Evolutionary conservation across 2,888 invertebrate genomes (phyloP).

Genomic region (Drosophila leonis): DNA sequence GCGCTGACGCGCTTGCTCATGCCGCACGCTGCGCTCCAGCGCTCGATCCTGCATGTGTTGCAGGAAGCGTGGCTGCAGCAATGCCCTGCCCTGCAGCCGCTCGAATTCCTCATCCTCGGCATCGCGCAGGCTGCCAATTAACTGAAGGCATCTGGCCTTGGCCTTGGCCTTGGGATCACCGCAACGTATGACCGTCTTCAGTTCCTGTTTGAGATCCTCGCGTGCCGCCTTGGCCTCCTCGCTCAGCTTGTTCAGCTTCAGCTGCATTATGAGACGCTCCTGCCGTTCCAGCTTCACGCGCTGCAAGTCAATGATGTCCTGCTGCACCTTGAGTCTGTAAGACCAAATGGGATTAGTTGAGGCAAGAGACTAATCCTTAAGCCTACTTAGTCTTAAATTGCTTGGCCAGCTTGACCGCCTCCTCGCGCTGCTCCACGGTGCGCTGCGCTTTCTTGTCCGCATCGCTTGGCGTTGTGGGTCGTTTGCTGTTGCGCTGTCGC

Average conservation of each 20-base stretch:
- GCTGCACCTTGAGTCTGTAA: conserved; percentile 89
- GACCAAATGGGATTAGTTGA: neutral
- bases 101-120: conserved; percentile 81
- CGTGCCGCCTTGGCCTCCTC: conserved; percentile 88
- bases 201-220: conserved; percentile 87
- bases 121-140: conserved; percentile 83
- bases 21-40: conserved; percentile 87
- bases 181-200: conserved; percentile 87
- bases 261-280: conserved; percentile 90
- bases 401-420: conserved; percentile 75
- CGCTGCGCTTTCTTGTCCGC: conserved; percentile 26
- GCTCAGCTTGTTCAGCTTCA: conserved; percentile 89
- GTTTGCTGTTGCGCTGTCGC: conserved; percentile 45
- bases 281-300: conserved; percentile 90
- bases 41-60: conserved; percentile 91
- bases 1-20: conserved; percentile 84
- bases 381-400: conserved; percentile 84
- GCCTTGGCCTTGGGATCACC: conserved; percentile 87
- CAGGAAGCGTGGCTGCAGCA: conserved; percentile 88
- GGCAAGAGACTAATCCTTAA: neutral
- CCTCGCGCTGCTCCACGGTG: conserved; percentile 66
- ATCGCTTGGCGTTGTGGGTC: conserved; percentile 13
- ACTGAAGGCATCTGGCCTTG: conserved; percentile 85
- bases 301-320: conserved; percentile 90
- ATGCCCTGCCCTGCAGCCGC: conserved; percentile 81